These are phyloP conservation scores for Brachionus rubens DNA, from an alignment of 1,140 invertebrate species.

Conservation along the genomic window DNA sequence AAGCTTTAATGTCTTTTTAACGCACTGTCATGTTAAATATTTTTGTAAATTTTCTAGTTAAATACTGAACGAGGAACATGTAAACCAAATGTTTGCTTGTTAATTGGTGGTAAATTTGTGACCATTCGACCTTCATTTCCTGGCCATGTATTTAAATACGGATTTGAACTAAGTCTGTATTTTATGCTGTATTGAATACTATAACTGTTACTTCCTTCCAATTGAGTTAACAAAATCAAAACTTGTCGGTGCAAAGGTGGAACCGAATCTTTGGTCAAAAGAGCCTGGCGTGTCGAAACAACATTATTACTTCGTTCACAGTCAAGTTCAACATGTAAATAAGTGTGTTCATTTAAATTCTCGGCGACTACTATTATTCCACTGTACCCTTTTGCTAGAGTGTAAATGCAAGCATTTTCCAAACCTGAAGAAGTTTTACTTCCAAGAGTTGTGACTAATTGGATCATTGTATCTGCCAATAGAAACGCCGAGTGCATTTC, in stretches of 20 bases:
- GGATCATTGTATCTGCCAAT: constrained; percentile 40
- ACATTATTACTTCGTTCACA: constrained; percentile 39
- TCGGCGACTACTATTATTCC: constrained; percentile 42
- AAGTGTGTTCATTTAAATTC: constrained; percentile 13
- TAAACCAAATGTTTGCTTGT: constrained; percentile 31
- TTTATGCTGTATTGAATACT: constrained; percentile 44
- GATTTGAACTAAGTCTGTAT: constrained; percentile 46
- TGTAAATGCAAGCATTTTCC: constrained; percentile 44
- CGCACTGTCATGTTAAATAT: not conserved
- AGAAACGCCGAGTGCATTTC: constrained; percentile 32
- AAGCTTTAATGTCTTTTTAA: no score
- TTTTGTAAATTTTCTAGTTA: not conserved
- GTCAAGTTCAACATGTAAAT: constrained; percentile 42
- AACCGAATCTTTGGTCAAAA: constrained; percentile 38
- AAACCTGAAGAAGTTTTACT: constrained; percentile 13
- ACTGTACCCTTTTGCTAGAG: constrained; percentile 31
- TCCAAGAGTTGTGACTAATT: constrained; percentile 6
- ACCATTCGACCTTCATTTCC: constrained; percentile 44
- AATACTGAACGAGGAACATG: constrained; percentile 42
- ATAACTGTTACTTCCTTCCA: constrained; percentile 29
- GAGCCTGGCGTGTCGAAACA: constrained; percentile 22
- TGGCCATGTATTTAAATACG: constrained; percentile 44
- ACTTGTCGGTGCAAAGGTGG: constrained; percentile 44
- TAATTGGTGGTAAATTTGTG: constrained; percentile 40
- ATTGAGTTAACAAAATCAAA: constrained; percentile 39